phyloP scores from a whole-genome alignment of 2,888 invertebrate genomes.

The Trypoxylon attenuatum region DNA sequence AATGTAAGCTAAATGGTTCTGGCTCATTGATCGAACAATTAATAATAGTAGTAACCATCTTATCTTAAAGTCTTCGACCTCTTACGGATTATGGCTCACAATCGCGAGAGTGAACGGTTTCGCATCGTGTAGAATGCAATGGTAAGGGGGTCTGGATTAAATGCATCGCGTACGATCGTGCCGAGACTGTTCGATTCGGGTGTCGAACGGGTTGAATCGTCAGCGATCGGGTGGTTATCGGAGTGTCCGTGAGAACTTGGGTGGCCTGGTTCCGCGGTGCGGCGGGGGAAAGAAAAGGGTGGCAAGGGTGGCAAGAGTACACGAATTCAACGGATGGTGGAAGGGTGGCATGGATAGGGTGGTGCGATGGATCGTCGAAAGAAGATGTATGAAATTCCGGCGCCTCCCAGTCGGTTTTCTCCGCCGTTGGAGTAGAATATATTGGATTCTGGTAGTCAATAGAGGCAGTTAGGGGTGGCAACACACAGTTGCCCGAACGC shows the following conservation, averaged over 20 bases:
- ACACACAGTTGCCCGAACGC: slow-evolving; percentile 65
- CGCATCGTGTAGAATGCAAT: no score
- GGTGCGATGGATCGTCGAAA: slow-evolving; percentile 60
- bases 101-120: no score
- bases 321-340: slow-evolving; percentile 27
- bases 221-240: slow-evolving; percentile 62
- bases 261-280: slow-evolving; percentile 26
- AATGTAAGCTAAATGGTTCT: no score
- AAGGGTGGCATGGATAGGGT: slow-evolving; percentile 43
- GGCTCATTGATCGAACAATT: no score
- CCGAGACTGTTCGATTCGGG: slow-evolving; percentile 70
- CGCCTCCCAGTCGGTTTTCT: slow-evolving; percentile 72
- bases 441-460: slow-evolving; percentile 74
- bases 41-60: no score
- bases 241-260: slow-evolving; percentile 54
- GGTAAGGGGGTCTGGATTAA: no score
- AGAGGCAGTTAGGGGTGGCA: slow-evolving; percentile 73
- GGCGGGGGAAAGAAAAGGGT: slow-evolving; percentile 25
- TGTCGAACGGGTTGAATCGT: slow-evolving; percentile 73
- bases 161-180: slow-evolving; percentile 30
- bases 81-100: no score
- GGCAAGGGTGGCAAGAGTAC: no score
- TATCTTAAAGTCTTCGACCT: no score
- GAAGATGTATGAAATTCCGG: slow-evolving; percentile 74
- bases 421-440: slow-evolving; percentile 69